Percentiles rank a stretch among this genome's conserved stretches.
These are phyloP conservation scores for Grus americana DNA, from an alignment of 2,113 vertebrate species.

Conservation along the genomic window DNA sequence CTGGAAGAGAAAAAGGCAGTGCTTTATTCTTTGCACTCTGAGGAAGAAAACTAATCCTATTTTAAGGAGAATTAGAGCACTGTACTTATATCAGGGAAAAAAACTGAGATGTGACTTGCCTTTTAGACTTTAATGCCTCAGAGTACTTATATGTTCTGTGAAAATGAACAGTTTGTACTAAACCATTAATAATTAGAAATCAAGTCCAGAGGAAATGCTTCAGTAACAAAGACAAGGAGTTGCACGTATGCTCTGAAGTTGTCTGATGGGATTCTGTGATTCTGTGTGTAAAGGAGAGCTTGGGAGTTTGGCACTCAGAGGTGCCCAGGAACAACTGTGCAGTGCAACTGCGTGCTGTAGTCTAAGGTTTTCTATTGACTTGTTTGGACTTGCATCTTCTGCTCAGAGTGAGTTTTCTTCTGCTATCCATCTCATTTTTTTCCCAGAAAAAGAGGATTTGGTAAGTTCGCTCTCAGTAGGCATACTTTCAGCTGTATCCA, in stretches of 20 bases:
- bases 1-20: neutral
- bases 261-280: fast-evolving
- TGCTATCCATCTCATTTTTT: neutral
- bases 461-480: neutral
- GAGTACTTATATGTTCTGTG: neutral
- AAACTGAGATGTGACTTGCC: neutral
- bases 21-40: neutral
- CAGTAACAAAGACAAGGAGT: neutral
- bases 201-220: neutral
- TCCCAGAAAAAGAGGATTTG: neutral
- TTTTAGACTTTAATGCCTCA: neutral
- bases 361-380: neutral
- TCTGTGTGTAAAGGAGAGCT: neutral
- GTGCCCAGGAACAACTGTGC: neutral
- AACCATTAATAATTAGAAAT: neutral
- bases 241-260: neutral
- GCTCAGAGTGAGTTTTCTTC: neutral
- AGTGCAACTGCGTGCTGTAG: neutral
- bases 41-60: neutral
- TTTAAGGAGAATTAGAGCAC: neutral
- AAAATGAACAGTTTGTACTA: neutral
- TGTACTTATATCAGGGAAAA: neutral
- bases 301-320: neutral
- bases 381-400: neutral
- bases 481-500: neutral